These are phyloP conservation scores for Parapristionchus giblindavisi DNA, from an alignment of 2,888 invertebrate species.

Conservation along the genomic window DNA sequence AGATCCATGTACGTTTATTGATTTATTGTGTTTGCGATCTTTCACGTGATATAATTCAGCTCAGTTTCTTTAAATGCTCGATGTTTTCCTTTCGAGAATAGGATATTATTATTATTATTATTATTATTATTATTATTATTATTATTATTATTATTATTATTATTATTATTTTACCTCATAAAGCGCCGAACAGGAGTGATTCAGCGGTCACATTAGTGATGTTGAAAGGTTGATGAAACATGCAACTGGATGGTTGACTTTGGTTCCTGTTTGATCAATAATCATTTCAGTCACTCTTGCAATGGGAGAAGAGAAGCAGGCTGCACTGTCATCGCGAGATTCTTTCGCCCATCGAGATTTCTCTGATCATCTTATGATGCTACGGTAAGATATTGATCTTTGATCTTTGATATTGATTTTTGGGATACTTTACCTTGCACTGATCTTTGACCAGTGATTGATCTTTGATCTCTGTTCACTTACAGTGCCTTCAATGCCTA, in stretches of 20 bases:
- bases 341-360: conserved; percentile 81
- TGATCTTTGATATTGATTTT: background rate
- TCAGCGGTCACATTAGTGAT: no score
- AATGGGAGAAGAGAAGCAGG: conserved; percentile 77
- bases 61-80: no score
- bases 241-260: background rate
- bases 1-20: conserved; percentile 74
- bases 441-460: no score
- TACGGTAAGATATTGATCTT: conserved; percentile 72
- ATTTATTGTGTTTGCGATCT: no score
- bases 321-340: conserved; percentile 77
- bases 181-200: no score
- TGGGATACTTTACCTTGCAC: background rate
- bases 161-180: no score
- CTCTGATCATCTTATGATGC: conserved; percentile 88
- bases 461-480: background rate
- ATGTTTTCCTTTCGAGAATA: no score
- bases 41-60: no score
- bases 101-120: no score
- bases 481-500: conserved; percentile 30
- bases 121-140: no score
- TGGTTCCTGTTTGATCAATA: no score
- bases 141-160: no score
- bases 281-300: conserved; percentile 76
- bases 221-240: background rate